Base-by-base conservation (phyloP, 2,888 invertebrate species). In the Dryocosmus kuriphilus region DNA sequence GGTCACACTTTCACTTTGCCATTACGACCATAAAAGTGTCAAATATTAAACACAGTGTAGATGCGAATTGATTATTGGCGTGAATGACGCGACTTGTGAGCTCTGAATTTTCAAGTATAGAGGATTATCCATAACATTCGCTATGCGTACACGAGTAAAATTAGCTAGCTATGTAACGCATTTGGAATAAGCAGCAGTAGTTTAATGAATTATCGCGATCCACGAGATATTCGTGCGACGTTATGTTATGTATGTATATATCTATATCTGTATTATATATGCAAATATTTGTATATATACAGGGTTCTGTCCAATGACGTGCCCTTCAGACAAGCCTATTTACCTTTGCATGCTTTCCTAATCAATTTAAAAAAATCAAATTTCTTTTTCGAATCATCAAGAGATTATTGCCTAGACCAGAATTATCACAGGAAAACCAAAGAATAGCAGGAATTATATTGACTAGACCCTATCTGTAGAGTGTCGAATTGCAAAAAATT, bases 1-100 rank as follows among this genome's bases (percentile, higher is more conserved):
- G 79, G 38, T 75, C 71, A 65, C 81, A 77, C 80, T 81, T 81
- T 80, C 77, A 79, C 73, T 78, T 80, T 81, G 79, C 76, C 81
- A 81, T 79, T 61, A 77, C 77, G 74, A 80, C 77, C 77, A 77
- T 81, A 74, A 73, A 77, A 16, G 4, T 57, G 75, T 73, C 73
- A n/a, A 74, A 60, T 19, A 61, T 63, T n/a, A 35, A 62, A 30
- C 27, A 8, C 27, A 67, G 27, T n/a, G 9, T 67, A 67, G 46
- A 30, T 67, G 24, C 38, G 65, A 65, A 24, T 14, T 22, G 38
- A 22, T 65, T 65, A 6, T 24, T 65, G 14, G 24, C 22, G 38
- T 38, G 65, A 65, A 65, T 24, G 65, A 2, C 41, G 41, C 38
- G 65, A 65, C 38, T 65, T 65, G 19, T 9, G 24, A 67, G 24